Evolutionary conservation across 1,140 invertebrate species (phyloP), one percentile per base, ranked within the genome.

Genomic region (Ceratosolen fusciceps): DNA sequence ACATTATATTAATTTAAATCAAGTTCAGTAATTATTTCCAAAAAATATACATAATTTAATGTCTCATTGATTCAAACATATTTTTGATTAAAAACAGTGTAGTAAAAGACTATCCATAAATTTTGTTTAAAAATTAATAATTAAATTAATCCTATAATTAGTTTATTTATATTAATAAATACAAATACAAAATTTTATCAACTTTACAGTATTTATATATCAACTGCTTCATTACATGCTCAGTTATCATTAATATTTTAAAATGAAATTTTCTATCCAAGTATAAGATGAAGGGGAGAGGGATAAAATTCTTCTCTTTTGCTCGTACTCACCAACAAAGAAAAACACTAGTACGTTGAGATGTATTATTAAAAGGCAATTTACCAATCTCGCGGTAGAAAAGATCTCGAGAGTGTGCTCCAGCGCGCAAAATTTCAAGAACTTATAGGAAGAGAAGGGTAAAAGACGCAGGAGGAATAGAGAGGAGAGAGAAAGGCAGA

Each of bases 351-450:
- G 70, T 58, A 73, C 60, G 77, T 79, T 39, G 49, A 79, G 71
- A 34, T 71, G 47, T 71, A 74, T 79, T 79, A 79, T 79, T 79
- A 79, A 79, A 79, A 79, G 77, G 77, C 71, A 79, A 79, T 79
- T 79, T 79, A 79, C 77, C 71, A 79, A 74, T 80, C 71, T 79
- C 47, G 56, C 21, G 31, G 54, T 26, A 78, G 68, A 78, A 78
- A 78, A 72, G 56, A 72, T 49, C 75, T 70, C 37, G 19, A 49
- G 47, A 68, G 37, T 24, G 65, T 39, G 29, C 39, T 68, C 72
- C 54, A 19, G 37, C 67, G 34, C 75, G 26, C 67, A 78, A 78
- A 77, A 62, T 78, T 78, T 78, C 76, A 72, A 72, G 54, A 77
- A 49, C 49, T 37, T 21, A 34, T n/a, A 39, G 0, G 29, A 19